Evolutionary conservation across 2,888 invertebrate genomes (phyloP).

Genomic region (Anthophora plumipes): DNA sequence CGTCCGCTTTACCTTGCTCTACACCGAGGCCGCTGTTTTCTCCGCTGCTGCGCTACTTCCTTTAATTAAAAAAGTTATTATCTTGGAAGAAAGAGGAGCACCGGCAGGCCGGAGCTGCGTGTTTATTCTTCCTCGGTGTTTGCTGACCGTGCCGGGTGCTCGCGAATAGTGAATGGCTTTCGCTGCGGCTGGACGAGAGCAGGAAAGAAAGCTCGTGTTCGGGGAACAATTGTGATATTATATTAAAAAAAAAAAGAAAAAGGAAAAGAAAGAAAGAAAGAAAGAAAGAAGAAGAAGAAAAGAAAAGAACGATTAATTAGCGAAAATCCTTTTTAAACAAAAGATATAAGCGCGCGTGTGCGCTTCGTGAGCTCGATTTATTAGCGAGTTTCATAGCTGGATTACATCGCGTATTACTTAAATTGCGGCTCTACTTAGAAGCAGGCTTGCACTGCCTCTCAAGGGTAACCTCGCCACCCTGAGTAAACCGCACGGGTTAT

Average conservation of each 20-base stretch:
- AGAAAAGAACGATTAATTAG: slow-evolving; percentile 20
- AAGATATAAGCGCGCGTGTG: background rate
- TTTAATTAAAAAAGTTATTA: slow-evolving; percentile 70
- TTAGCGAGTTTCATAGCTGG: background rate
- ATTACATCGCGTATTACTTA: slow-evolving; percentile 36
- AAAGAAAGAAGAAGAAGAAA: too few species aligned
- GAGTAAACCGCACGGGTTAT: slow-evolving; percentile 71
- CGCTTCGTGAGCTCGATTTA: background rate
- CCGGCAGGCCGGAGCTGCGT: slow-evolving; percentile 1
- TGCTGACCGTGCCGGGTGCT: slow-evolving; percentile 23
- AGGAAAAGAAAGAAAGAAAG: too few species aligned
- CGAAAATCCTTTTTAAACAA: background rate
- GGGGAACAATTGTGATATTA: slow-evolving; percentile 2
- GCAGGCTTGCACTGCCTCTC: slow-evolving; percentile 38
- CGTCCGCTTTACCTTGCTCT: background rate
- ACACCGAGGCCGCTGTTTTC: background rate
- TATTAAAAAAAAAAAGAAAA: background rate
- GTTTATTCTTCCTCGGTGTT: slow-evolving; percentile 47
- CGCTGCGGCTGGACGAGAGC: background rate
- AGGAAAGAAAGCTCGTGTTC: background rate
- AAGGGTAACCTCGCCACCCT: slow-evolving; percentile 66
- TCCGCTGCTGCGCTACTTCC: slow-evolving; percentile 39
- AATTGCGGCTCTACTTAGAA: slow-evolving; percentile 44
- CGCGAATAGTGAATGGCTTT: slow-evolving; percentile 3
- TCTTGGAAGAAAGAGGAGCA: slow-evolving; percentile 45